A percentile compares a stretch with the other conserved stretches of the same genome.
Conservation (phyloP, 1,140 invertebrate species). For the Phortica variegata region DNA sequence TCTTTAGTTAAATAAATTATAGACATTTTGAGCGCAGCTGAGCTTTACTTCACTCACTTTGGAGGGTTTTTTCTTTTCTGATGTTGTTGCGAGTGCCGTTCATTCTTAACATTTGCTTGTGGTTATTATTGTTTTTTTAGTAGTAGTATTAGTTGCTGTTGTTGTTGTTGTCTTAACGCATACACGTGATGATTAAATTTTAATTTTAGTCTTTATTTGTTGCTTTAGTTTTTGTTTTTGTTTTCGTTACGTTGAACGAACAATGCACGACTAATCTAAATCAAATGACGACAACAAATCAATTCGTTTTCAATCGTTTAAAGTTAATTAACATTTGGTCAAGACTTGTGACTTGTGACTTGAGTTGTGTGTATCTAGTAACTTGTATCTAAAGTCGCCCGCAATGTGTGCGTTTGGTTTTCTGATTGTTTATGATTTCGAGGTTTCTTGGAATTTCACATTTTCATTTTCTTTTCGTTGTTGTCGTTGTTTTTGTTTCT, state of each 20-base stretch:
- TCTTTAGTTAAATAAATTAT: conserved; percentile 26
- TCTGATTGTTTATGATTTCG: too few relatives aligned
- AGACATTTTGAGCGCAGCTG: conserved; percentile 5
- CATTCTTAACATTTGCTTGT: too few relatives aligned
- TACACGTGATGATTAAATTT: conserved; percentile 55
- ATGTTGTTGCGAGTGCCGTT: too few relatives aligned
- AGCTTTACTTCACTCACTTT: neutral
- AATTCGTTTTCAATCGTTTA: conserved; percentile 55
- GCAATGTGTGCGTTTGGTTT: too few relatives aligned
- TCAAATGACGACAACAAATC: conserved; percentile 50
- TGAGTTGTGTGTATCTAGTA: too few relatives aligned
- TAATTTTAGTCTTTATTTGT: conserved; percentile 34
- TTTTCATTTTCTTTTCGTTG: conserved; percentile 12
- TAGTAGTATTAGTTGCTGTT: conserved; percentile 1
- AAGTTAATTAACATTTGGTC: conserved; percentile 55
- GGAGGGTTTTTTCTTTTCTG: too few relatives aligned
- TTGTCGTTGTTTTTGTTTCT: too few relatives aligned
- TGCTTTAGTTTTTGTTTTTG: neutral
- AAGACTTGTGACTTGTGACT: too few relatives aligned
- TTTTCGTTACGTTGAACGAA: conserved; percentile 8
- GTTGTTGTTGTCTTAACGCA: conserved; percentile 38
- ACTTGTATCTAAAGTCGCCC: too few relatives aligned
- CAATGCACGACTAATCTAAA: conserved; percentile 50
- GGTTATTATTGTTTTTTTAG: too few relatives aligned
- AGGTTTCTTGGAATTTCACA: too few relatives aligned